Evolutionary conservation across 1,140 invertebrate species (phyloP), one percentile per base, ranked within the genome.

Genomic region (Drosophila elegans): DNA sequence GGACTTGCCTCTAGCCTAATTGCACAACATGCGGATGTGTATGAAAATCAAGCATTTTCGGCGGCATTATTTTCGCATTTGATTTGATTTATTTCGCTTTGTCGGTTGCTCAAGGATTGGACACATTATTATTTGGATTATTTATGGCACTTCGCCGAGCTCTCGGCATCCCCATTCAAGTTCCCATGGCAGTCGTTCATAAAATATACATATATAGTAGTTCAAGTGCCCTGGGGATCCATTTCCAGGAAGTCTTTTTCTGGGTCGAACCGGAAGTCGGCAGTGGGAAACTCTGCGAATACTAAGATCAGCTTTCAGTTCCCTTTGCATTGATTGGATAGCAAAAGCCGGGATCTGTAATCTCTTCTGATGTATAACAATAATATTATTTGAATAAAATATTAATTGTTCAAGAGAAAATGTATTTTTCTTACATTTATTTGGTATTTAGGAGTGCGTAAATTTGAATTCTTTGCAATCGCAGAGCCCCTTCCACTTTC

Each of bases 11-110:
- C 25, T 55, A 29, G 25, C 21, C 7, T 56, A 64, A 34, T 46
- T 46, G 32, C 11, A 38, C 42, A 12, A 45, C 16, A 45, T 44
- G 34, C 53, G 42, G 34, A 32, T 46, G 39, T 44, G 29, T 57
- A 57, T 11, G 10, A 39, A 39, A 54, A 36, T 21, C 13, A 13
- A n/a, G 12, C 25, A 27, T n/a, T 36, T 36, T 36, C 25, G 10
- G 46, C 13, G 29, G 32, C 34, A 38, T 42, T 52, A 32, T 62
- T 46, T 64, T 71, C 51, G 16, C 64, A 56, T 56, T 69, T 56
- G 42, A 49, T 71, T 69, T 69, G 67, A 71, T 71, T 69, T 56
- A 69, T 69, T 21, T 56, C 9, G 27, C 67, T 71, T 71, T 71
- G 67, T 71, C 67, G 64, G 67, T 64, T 4, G 42, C 62, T 49